phyloP scores from a whole-genome alignment of 2,888 invertebrate genomes.

The Proisotoma minuta region DNA sequence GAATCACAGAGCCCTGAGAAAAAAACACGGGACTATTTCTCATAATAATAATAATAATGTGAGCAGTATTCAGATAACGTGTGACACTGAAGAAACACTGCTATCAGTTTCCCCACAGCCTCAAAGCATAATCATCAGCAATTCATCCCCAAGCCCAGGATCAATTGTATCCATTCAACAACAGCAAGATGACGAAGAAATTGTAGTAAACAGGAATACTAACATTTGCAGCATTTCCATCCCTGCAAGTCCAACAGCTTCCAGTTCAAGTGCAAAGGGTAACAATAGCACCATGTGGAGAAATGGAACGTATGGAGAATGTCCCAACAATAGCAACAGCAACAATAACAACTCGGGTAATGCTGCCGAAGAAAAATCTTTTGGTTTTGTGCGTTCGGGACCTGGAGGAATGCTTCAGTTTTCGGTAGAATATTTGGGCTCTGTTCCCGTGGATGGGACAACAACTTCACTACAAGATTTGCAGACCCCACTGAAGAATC shows the following conservation, averaged over 20 bases:
- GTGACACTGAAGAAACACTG: slow-evolving; percentile 38
- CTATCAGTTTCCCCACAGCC: slow-evolving; percentile 20
- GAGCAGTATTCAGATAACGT: slow-evolving; percentile 42
- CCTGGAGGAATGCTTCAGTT: slow-evolving; percentile 47
- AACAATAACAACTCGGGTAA: no score
- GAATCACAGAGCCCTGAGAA: slow-evolving; percentile 24
- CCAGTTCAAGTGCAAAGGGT: slow-evolving; percentile 14
- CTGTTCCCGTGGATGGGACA: slow-evolving; percentile 66
- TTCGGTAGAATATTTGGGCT: slow-evolving; percentile 73
- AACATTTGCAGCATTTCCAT: background rate
- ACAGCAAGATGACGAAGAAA: no score
- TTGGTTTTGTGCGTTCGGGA: slow-evolving; percentile 20
- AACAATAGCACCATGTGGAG: slow-evolving; percentile 40
- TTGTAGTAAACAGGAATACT: no score
- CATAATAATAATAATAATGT: slow-evolving; percentile 28
- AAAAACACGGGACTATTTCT: background rate
- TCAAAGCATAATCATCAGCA: slow-evolving; percentile 22
- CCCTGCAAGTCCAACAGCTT: background rate
- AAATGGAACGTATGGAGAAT: slow-evolving; percentile 43
- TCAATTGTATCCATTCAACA: no score
- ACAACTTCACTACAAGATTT: slow-evolving; percentile 72
- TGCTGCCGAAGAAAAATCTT: slow-evolving; percentile 29
- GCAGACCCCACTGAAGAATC: slow-evolving; percentile 70
- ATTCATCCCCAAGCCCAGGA: no score
- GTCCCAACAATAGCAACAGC: no score